phyloP scores from a whole-genome alignment of 23 tunicate species.

The Diplosoma virens region DNA sequence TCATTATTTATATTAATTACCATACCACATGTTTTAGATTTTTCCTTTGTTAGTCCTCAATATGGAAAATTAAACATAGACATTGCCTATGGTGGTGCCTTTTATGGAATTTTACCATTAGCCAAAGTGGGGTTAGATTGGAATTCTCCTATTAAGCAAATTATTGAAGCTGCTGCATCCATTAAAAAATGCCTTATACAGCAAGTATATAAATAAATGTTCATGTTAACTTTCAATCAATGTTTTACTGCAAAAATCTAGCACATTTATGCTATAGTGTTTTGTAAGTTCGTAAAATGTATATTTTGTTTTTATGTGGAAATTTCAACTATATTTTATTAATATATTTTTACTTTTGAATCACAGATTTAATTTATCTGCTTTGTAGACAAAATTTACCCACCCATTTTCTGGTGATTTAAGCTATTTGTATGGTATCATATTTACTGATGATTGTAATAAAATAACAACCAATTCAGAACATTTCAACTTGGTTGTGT shows the following conservation, averaged over 20 bases:
- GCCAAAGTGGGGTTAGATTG: neutral
- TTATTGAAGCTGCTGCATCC: conserved; percentile 30
- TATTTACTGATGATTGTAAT: conserved; percentile 5
- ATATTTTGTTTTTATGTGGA: too few relatives aligned
- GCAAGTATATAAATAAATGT: neutral
- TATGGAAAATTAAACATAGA: conserved; percentile 30
- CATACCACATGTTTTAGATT: neutral
- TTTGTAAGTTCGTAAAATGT: too few relatives aligned
- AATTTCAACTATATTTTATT: too few relatives aligned
- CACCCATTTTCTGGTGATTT: conserved; percentile 44
- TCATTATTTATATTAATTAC: too few relatives aligned
- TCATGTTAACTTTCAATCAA: too few relatives aligned
- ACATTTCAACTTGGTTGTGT: conserved; percentile 19
- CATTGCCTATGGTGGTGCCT: conserved; percentile 45
- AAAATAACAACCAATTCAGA: neutral
- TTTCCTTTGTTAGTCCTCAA: neutral
- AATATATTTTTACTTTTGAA: too few relatives aligned
- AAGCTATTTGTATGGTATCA: conserved; percentile 24
- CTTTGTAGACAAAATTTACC: too few relatives aligned
- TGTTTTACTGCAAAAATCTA: too few relatives aligned
- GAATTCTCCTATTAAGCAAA: neutral
- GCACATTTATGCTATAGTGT: too few relatives aligned
- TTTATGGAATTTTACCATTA: conserved; percentile 25
- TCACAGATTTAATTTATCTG: too few relatives aligned
- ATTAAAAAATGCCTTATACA: neutral